These are phyloP conservation scores for Steinernema scapterisci DNA, from an alignment of 2,888 invertebrate genomes.

Conservation along the genomic window DNA sequence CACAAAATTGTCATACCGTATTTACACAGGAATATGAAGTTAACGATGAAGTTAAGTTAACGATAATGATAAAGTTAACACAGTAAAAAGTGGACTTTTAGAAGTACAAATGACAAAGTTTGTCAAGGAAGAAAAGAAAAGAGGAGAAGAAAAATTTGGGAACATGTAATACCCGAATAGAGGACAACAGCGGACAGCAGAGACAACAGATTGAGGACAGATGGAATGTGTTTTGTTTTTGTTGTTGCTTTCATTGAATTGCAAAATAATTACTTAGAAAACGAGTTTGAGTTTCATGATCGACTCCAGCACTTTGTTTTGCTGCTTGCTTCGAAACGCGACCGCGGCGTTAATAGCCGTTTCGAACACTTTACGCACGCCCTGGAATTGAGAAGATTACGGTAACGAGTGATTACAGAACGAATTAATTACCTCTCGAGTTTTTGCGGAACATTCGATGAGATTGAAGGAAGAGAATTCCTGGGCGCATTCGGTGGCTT, in stretches of 20 bases:
- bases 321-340: slow-evolving; percentile 38
- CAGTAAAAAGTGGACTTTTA: too few relatives aligned
- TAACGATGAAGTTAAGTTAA: too few relatives aligned
- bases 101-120: too few relatives aligned
- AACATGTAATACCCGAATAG: slow-evolving; percentile 20
- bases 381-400: slow-evolving; percentile 38
- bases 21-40: too few relatives aligned
- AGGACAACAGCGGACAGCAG: slow-evolving; percentile 24
- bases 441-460: slow-evolving; percentile 49
- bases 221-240: background rate
- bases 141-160: background rate
- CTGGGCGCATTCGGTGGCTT: slow-evolving; percentile 39
- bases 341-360: slow-evolving; percentile 45
- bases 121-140: too few relatives aligned
- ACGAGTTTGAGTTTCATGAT: slow-evolving; percentile 47
- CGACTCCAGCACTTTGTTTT: slow-evolving; percentile 46
- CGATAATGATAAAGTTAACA: too few relatives aligned
- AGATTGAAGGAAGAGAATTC: slow-evolving; percentile 36
- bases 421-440: slow-evolving; percentile 38
- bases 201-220: slow-evolving; percentile 23
- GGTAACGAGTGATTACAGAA: background rate
- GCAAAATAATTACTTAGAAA: slow-evolving; percentile 36
- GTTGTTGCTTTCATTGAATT: background rate
- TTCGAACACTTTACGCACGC: slow-evolving; percentile 44
- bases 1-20: too few relatives aligned